Evolutionary conservation across 2,113 vertebrate species (phyloP), one percentile per base, ranked within the genome.

Genomic region (Forbesichthys papilliferus): DNA sequence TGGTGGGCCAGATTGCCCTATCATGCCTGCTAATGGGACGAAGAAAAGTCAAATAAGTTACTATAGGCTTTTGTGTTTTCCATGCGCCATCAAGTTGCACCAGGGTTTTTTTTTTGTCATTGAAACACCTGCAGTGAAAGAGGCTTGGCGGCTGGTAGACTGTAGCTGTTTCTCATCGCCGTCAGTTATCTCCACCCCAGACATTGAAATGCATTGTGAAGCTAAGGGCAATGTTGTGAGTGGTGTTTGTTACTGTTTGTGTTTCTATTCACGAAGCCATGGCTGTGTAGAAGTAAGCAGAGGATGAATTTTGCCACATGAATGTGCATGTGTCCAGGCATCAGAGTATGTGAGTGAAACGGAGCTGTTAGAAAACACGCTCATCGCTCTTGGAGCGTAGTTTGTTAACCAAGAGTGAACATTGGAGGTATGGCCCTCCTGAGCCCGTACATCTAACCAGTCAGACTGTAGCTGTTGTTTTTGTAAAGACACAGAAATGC

Each of bases 41-140:
- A 75, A 70, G 74, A 69, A 69, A 65, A 76, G 88, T 87, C 74
- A 87, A 89, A 89, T 91, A 86, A 79, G 88, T 90, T 91, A 91
- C 87, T 20, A 20, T 83, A 79, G 74, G 72, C 82, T 79, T 83
- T 82, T 84, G 77, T 87, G 86, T 90, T 91, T 81, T 88, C 88
- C 78, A 61, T 49, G 20, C 20, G 52, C 78, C 81, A 76, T 77
- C 78, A 88, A 89, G 87, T 86, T 89, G 85, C 86, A 80, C 81
- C 79, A 59, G 84, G 82, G 78, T 74, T 66, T 42, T 75, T 1
- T 20, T 20, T 91, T 93, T 88, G 92, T 84, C 92, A 93, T 93
- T 86, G 93, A 89, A 93, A 93, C 93, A 82, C 83, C 69, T 66
- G 83, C 78, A 69, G 83, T 74, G 63, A 70, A 80, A 87, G 87